These are phyloP conservation scores for Drosophila truncata DNA, from an alignment of 1,140 invertebrate species.

Conservation along the genomic window DNA sequence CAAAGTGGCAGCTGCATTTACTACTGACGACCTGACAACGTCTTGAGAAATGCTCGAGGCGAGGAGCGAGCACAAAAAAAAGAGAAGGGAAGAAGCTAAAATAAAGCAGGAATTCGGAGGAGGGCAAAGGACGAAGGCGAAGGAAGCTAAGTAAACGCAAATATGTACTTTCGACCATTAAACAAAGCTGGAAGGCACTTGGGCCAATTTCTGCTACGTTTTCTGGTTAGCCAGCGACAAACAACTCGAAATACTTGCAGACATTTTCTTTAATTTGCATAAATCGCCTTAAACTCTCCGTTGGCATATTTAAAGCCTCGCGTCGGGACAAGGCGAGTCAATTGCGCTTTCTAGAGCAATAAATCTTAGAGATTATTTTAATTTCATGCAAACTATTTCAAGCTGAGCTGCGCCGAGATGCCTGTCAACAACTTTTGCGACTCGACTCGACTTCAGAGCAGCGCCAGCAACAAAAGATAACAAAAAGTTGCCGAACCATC, in stretches of 20 bases:
- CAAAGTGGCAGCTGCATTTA: conserved; percentile 71
- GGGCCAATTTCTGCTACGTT: conserved; percentile 55
- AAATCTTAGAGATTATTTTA: conserved; percentile 82
- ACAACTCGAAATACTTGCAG: conserved; percentile 28
- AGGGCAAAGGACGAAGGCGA: not conserved
- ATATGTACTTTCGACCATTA: conserved; percentile 69
- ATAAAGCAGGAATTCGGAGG: not conserved
- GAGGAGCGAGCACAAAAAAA: not conserved
- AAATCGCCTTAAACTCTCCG: conserved; percentile 29
- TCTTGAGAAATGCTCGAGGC: conserved; percentile 65
- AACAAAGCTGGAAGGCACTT: conserved; percentile 59
- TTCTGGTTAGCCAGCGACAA: conserved; percentile 30
- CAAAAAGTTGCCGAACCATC: conserved; percentile 57
- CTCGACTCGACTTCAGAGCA: conserved; percentile 54
- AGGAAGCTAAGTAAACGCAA: conserved; percentile 61
- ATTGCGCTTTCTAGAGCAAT: conserved; percentile 69
- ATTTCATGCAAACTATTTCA: conserved; percentile 80
- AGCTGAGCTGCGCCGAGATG: conserved; percentile 63
- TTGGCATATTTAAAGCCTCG: conserved; percentile 49
- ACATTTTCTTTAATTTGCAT: conserved; percentile 39
- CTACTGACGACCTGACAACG: conserved; percentile 52
- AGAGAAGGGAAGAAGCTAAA: not conserved
- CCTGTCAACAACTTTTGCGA: conserved; percentile 78
- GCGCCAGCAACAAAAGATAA: conserved; percentile 56
- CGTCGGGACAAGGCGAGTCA: conserved; percentile 24